phyloP scores from a whole-genome alignment of 2,888 invertebrate genomes.

The Drosophila borealis region DNA sequence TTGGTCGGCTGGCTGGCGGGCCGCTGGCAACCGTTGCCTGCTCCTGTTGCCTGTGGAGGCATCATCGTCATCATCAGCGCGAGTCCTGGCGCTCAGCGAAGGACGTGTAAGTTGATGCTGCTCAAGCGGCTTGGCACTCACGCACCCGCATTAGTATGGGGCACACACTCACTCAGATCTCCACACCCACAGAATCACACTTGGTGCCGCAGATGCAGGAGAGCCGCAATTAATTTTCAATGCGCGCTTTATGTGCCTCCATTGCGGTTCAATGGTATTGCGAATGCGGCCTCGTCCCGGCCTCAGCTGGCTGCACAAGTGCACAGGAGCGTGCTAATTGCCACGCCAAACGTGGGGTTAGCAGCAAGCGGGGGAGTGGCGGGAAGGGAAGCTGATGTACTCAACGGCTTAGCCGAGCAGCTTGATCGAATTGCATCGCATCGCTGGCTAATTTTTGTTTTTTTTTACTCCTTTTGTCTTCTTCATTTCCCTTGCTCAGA shows the following conservation, averaged over 20 bases:
- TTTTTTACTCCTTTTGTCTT: not conserved
- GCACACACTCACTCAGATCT: not conserved
- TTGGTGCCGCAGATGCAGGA: conserved; percentile 10
- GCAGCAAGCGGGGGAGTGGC: not conserved
- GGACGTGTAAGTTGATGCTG: conserved; percentile 26
- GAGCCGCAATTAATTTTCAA: conserved; percentile 77
- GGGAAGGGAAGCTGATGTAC: conserved; percentile 5
- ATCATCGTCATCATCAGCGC: conserved; percentile 17
- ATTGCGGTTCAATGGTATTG: conserved; percentile 53
- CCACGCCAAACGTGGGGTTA: conserved; percentile 40
- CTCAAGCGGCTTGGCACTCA: conserved; percentile 34
- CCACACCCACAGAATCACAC: conserved; percentile 9
- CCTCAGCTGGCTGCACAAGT: conserved; percentile 29
- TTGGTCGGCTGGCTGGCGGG: conserved; percentile 16
- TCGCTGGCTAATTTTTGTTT: not conserved
- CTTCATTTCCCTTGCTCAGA: conserved; percentile 8
- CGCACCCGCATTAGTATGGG: conserved; percentile 37
- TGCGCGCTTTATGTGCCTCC: conserved; percentile 72
- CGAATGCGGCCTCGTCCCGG: conserved; percentile 38
- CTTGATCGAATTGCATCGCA: conserved; percentile 38
- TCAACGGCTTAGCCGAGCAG: conserved; percentile 24
- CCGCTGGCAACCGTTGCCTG: conserved; percentile 3
- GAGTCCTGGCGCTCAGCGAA: conserved; percentile 8
- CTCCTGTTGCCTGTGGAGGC: conserved; percentile 1
- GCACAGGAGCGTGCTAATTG: conserved; percentile 68